Evolutionary conservation across 2,113 vertebrate species (phyloP).

Genomic region (Artemisiospiza belli): DNA sequence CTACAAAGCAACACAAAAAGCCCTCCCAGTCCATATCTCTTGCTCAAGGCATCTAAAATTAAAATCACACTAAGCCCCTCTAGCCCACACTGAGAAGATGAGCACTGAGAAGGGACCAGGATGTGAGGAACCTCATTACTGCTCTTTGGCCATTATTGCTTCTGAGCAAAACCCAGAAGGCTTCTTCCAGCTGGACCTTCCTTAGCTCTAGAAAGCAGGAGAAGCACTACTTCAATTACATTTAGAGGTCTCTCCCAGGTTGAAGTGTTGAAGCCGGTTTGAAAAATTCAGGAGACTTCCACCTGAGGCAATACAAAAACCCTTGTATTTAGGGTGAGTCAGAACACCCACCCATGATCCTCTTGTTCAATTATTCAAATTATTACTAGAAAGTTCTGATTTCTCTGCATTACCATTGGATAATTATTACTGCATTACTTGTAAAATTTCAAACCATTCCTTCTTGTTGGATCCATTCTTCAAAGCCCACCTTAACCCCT

Average conservation of each 20-base stretch:
- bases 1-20: not conserved
- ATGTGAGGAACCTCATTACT: not conserved
- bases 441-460: no score
- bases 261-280: no score
- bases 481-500: no score
- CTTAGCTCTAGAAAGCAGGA: not conserved
- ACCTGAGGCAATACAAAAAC: no score
- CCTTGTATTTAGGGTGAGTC: no score
- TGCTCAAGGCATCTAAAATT: not conserved
- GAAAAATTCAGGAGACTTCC: no score
- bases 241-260: rapidly evolving
- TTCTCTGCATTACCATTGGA: no score
- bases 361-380: no score
- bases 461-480: no score
- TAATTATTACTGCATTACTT: no score
- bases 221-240: not conserved
- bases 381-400: no score
- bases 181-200: not conserved
- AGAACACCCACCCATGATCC: no score
- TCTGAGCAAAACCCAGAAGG: not conserved
- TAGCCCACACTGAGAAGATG: rapidly evolving
- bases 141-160: not conserved
- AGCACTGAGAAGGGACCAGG: not conserved
- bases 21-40: rapidly evolving
- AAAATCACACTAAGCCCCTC: rapidly evolving